phyloP scores from a whole-genome alignment of 2,888 invertebrate species.

The Lasioglossum morio region DNA sequence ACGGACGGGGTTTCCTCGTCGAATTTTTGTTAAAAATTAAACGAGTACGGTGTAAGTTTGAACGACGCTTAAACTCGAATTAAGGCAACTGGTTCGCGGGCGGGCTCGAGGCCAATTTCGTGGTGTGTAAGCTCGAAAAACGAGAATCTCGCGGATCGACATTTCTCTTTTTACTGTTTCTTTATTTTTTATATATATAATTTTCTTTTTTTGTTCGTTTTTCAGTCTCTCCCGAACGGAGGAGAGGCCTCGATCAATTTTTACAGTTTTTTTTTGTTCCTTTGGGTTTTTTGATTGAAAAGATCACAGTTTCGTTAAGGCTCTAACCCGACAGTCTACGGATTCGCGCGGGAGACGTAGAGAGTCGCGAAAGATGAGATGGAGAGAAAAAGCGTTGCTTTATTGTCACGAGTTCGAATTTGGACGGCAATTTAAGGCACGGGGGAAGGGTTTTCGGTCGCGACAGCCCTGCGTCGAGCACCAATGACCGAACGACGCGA shows the following conservation, averaged over 20 bases:
- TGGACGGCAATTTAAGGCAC: slow-evolving; percentile 81
- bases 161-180: not conserved
- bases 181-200: not conserved
- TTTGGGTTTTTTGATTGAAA: slow-evolving; percentile 15
- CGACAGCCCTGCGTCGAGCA: slow-evolving; percentile 70
- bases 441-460: slow-evolving; percentile 60
- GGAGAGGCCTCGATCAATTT: not conserved
- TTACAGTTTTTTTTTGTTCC: not conserved
- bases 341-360: slow-evolving; percentile 19
- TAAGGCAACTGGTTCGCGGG: slow-evolving; percentile 62
- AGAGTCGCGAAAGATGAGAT: slow-evolving; percentile 34
- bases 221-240: not conserved
- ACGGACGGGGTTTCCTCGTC: slow-evolving; percentile 58
- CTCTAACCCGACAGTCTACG: slow-evolving; percentile 33
- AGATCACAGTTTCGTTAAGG: slow-evolving; percentile 64
- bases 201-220: not conserved
- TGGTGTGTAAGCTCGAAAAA: slow-evolving; percentile 51
- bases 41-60: slow-evolving; percentile 14
- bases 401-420: slow-evolving; percentile 72
- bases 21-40: slow-evolving; percentile 49
- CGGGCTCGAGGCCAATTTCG: slow-evolving; percentile 34
- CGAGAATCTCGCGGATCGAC: slow-evolving; percentile 21
- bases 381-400: slow-evolving; percentile 54
- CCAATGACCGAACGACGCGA: slow-evolving; percentile 14
- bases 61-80: slow-evolving; percentile 52